phyloP scores from a whole-genome alignment of 2,797 vertebrate genomes.

The Scolopax rusticola region DNA sequence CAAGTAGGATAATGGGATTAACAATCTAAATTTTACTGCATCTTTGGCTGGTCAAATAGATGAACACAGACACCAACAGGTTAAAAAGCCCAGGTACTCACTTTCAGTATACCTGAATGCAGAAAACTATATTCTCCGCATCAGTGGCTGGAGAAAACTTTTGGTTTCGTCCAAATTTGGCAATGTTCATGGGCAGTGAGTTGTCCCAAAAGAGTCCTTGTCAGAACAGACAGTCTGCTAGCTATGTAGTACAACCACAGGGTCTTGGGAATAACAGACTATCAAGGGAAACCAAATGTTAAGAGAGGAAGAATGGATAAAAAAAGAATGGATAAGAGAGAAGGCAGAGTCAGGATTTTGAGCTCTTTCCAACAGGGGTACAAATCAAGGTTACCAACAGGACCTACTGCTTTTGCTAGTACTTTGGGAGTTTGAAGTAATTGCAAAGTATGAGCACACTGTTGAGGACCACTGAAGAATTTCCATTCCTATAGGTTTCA shows the following conservation, averaged over 20 bases:
- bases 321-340: not conserved
- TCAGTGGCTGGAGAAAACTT: not conserved
- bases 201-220: not conserved
- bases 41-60: not conserved
- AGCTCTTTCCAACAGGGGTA: not conserved
- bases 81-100: not conserved
- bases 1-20: not conserved
- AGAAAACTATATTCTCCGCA: not conserved
- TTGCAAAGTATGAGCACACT: not conserved
- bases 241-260: not conserved
- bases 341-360: not conserved
- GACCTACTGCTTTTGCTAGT: not conserved
- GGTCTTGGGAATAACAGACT: not conserved
- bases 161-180: not conserved
- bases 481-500: not conserved
- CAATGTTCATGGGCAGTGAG: not conserved
- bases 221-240: not conserved
- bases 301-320: not conserved
- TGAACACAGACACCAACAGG: not conserved
- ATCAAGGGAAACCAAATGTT: not conserved
- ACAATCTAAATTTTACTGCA: not conserved
- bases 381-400: not conserved
- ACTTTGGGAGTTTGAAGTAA: not conserved
- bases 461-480: not conserved
- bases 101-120: not conserved